These are phyloP conservation scores for human (Homo sapiens) DNA, from an alignment of 2,113 vertebrate genomes.

Conservation along the genomic window DNA sequence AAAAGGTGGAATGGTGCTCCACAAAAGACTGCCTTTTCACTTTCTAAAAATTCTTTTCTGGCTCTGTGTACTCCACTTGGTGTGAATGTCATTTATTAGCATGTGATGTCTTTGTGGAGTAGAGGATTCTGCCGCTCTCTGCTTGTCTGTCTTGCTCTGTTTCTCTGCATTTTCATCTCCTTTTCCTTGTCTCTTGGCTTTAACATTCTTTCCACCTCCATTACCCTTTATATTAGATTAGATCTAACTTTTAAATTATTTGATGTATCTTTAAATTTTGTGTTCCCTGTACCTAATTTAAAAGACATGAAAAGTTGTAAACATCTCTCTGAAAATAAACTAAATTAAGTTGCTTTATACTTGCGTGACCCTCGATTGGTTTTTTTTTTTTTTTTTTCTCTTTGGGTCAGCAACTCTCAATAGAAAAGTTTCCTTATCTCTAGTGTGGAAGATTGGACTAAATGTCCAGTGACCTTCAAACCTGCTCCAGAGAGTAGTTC, in stretches of 20 bases:
- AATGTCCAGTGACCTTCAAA: background rate
- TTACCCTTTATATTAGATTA: background rate
- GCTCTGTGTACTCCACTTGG: background rate
- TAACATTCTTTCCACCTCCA: no score
- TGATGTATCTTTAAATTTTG: background rate
- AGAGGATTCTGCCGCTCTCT: background rate
- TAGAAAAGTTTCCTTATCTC: conserved; percentile 5
- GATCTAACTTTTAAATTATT: background rate
- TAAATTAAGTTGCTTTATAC: conserved; percentile 48
- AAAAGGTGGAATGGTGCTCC: background rate
- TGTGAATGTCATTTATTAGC: background rate
- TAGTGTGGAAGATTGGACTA: background rate
- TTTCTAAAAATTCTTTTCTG: background rate
- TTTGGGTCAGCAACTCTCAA: conserved; percentile 49
- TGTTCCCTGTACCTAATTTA: background rate
- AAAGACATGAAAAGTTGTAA: conserved; percentile 25
- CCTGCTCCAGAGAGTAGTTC: background rate
- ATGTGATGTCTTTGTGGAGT: rapidly evolving
- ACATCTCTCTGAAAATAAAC: conserved; percentile 54
- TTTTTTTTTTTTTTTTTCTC: conserved; percentile 24
- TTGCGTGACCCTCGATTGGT: conserved; percentile 33
- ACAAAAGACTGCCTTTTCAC: background rate
- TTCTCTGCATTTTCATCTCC: background rate
- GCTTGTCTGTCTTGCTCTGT: background rate
- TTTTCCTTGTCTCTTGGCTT: background rate